Conservation (phyloP, 2,113 vertebrate species). For the Python bivittatus region DNA sequence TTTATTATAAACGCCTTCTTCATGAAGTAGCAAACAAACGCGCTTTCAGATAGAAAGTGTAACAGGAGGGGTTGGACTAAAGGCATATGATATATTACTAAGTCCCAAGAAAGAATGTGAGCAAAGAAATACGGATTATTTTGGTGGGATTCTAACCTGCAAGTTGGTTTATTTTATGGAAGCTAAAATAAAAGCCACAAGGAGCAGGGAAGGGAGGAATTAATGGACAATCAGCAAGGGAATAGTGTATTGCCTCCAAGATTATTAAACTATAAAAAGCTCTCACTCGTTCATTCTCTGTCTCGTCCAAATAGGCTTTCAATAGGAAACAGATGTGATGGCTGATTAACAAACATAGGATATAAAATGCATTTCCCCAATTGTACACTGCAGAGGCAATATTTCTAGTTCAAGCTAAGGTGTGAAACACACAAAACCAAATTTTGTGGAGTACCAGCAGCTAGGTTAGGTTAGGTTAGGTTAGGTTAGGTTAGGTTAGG, state of each 20-base stretch:
- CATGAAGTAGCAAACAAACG: neutral
- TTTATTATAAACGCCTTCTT: neutral
- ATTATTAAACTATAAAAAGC: constrained; percentile 54
- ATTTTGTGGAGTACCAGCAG: neutral
- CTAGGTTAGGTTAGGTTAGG: neutral
- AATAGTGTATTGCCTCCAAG: neutral
- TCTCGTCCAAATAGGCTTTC: constrained; percentile 60
- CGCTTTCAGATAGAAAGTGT: neutral
- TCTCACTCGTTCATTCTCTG: constrained; percentile 20
- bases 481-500: neutral
- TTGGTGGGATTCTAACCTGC: neutral
- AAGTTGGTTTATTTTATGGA: neutral
- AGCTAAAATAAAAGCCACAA: constrained; percentile 8
- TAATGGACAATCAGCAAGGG: constrained; percentile 28
- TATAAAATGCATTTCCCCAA: constrained; percentile 51
- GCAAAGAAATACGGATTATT: neutral
- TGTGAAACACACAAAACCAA: neutral
- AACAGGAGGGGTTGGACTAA: neutral
- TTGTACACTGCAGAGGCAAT: constrained; percentile 16
- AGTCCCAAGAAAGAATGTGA: neutral
- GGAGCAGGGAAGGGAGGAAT: constrained; percentile 6
- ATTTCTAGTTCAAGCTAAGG: constrained; percentile 52
- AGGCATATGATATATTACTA: neutral
- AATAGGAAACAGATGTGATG: constrained; percentile 73
- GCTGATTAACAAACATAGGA: constrained; percentile 54